Evolutionary conservation across 2,113 vertebrate genomes (phyloP).

Genomic region (Tupaia chinensis): DNA sequence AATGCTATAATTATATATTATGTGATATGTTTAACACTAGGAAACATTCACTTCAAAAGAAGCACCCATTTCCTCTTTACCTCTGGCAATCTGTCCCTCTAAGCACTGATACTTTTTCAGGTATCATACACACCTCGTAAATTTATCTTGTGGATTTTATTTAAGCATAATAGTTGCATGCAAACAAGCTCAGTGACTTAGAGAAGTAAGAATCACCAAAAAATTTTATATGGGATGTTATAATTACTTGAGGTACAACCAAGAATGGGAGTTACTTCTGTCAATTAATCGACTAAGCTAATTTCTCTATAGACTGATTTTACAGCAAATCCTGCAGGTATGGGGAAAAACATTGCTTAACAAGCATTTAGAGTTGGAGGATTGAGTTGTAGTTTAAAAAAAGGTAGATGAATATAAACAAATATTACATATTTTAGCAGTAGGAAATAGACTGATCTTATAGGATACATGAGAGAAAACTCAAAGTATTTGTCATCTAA

Average conservation of each 20-base stretch:
- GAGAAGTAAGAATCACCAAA: not conserved
- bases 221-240: not conserved
- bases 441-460: slow-evolving; percentile 16
- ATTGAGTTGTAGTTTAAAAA: not conserved
- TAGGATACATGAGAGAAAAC: not conserved
- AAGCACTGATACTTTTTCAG: not conserved
- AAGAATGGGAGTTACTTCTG: slow-evolving; percentile 24
- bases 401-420: not conserved
- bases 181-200: slow-evolving; percentile 11
- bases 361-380: not conserved
- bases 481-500: not conserved
- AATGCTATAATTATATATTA: not conserved
- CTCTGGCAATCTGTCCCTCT: not conserved
- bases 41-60: not conserved
- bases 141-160: slow-evolving; percentile 46
- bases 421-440: not conserved
- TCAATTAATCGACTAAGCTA: slow-evolving; percentile 27
- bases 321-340: slow-evolving; percentile 15
- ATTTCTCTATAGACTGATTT: slow-evolving; percentile 47
- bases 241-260: not conserved
- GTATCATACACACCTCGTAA: not conserved
- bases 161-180: slow-evolving; percentile 27
- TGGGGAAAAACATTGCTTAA: not conserved
- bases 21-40: not conserved
- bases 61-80: not conserved